Percentiles rank a stretch among this genome's conserved stretches.
These are phyloP conservation scores for Naja naja DNA, from an alignment of 2,113 vertebrate species.

Conservation along the genomic window DNA sequence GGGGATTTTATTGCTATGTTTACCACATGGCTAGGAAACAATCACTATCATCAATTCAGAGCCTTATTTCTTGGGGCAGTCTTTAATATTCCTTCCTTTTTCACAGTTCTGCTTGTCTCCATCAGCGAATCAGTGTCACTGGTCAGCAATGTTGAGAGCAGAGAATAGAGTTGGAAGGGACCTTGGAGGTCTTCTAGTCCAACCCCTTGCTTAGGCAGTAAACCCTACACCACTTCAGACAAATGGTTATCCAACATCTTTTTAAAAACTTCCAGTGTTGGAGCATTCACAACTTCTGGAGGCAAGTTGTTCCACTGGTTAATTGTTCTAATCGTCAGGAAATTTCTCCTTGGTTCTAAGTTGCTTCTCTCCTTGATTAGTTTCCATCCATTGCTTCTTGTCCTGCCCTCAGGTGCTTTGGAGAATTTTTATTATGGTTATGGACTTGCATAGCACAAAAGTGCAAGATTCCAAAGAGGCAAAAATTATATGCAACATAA, in stretches of 20 bases:
- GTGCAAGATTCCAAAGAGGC: not conserved
- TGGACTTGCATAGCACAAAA: not conserved
- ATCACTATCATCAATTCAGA: conserved; percentile 16
- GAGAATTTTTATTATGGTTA: not conserved
- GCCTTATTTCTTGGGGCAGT: not conserved
- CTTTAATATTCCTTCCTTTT: not conserved
- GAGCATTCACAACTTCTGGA: too few species aligned
- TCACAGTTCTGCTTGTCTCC: not conserved
- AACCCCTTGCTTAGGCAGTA: too few species aligned
- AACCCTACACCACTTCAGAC: too few species aligned
- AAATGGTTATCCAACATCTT: too few species aligned
- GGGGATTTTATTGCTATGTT: not conserved
- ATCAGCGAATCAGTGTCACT: not conserved
- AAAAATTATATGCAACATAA: not conserved
- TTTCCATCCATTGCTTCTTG: too few species aligned
- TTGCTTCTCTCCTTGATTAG: too few species aligned
- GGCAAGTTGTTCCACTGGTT: too few species aligned
- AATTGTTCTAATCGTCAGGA: too few species aligned
- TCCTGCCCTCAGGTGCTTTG: too few species aligned
- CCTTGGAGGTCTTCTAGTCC: too few species aligned
- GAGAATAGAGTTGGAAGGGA: not conserved
- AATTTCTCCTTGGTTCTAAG: too few species aligned
- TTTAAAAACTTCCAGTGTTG: too few species aligned
- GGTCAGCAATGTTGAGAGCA: not conserved
- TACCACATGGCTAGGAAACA: not conserved